phyloP scores from a whole-genome alignment of 1,140 invertebrate genomes.

The Bathynomus jamesi region DNA sequence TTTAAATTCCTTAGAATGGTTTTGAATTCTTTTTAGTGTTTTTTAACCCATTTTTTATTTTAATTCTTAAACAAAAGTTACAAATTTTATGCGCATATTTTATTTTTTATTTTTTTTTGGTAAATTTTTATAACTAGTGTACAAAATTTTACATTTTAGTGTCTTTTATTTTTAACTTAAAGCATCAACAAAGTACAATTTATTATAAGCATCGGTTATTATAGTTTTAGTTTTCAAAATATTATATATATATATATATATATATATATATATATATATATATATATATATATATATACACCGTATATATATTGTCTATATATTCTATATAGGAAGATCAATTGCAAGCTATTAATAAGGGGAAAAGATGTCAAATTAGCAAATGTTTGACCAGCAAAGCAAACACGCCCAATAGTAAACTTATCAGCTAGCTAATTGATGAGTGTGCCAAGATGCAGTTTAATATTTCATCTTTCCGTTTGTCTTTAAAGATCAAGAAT shows the following conservation, averaged over 20 bases:
- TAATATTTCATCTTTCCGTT: neutral
- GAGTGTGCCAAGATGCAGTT: neutral
- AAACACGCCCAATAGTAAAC: neutral
- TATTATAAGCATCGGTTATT: no score
- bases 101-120: no score
- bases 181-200: no score
- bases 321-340: neutral
- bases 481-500: neutral
- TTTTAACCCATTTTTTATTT: no score
- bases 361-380: neutral
- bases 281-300: slow-evolving; percentile 1
- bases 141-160: no score
- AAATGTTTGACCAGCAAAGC: neutral
- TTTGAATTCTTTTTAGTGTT: no score
- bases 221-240: no score
- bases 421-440: neutral
- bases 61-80: no score
- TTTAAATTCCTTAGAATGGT: no score
- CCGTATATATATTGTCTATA: neutral
- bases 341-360: neutral
- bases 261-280: slow-evolving; percentile 3
- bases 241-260: slow-evolving; percentile 1
- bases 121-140: no score
- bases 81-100: neutral
- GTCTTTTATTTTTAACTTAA: no score